Percentiles rank a stretch among this genome's conserved stretches.
These are phyloP conservation scores for Malurus elegans DNA, from an alignment of 2,113 vertebrate species.

Conservation along the genomic window DNA sequence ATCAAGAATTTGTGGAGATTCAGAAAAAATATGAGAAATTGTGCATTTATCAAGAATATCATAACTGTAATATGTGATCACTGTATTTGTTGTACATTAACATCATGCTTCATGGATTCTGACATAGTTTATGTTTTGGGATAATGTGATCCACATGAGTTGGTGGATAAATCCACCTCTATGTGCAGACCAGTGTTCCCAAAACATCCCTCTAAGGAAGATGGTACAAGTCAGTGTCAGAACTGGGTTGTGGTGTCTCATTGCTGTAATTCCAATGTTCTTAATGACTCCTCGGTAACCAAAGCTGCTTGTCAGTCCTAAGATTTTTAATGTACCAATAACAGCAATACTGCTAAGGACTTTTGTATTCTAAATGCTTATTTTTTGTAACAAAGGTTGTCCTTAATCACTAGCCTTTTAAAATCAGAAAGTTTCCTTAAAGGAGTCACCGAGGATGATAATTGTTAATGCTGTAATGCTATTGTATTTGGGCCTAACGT, in stretches of 20 bases:
- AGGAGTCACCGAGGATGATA: background rate
- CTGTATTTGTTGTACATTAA: background rate
- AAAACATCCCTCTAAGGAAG: background rate
- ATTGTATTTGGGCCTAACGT: slow-evolving; percentile 30
- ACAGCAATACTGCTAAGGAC: background rate
- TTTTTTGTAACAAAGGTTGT: background rate
- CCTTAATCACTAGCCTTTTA: background rate
- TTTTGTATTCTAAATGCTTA: background rate
- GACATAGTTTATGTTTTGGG: background rate
- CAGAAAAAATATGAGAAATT: background rate
- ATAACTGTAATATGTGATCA: background rate
- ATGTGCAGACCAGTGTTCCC: background rate
- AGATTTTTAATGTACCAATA: background rate
- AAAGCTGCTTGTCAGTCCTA: background rate
- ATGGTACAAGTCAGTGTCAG: background rate
- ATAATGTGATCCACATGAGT: background rate
- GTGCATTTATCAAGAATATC: background rate
- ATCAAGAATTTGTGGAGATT: background rate
- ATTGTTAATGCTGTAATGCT: slow-evolving; percentile 16
- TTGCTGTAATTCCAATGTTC: background rate
- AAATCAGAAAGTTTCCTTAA: slow-evolving; percentile 6
- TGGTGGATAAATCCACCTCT: background rate
- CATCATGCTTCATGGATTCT: background rate
- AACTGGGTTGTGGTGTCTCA: background rate
- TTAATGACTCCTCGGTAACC: background rate